Base-by-base conservation (phyloP, 2,888 invertebrate genomes). In the Blastobasis lacticolella region DNA sequence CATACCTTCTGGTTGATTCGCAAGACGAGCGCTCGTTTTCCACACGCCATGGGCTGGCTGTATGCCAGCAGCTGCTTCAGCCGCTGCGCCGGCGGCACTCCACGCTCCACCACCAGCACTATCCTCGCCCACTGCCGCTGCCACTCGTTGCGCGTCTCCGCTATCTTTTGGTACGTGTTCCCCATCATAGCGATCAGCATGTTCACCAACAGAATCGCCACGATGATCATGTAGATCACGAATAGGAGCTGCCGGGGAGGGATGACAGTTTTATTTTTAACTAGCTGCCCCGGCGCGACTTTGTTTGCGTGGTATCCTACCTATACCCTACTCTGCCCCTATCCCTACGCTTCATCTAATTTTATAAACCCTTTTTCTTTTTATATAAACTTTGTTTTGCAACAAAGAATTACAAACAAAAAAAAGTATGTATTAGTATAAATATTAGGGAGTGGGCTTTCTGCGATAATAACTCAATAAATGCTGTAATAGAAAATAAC, bases 161-260 rank as follows among this genome's bases (percentile, higher is more conserved):
- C 97, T 63, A 99, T 98, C 86, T 97, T 96, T 78, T 97, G 97
- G 76, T 99, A 99, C 4, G 99, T 99, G 80, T 98, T 98, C 0
- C 98, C 99, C 99, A 99, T 99, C 98, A 99, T 99, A 58, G 98
- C 98, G 70, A 99, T 99, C 81, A 99, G 90, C 97, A 99, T 97
- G 90, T 99, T 99, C 49, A 99, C 96, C 53, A 99, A 89, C 40
- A 99, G 88, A 54, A 99, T 94, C 0, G 97, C 97, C 23, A 98
- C 99, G 74, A 98, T 95, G 52, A 95, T 95, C 97, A 99, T 99
- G 84, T 97, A 99, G 41, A 98, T 90, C n/a, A 98, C 94, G 83
- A 99, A 99, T 9, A 98, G 89, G 10, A 95, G 87, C 94, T 94
- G 85, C 6, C 78, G 78, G 49, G 42, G 45, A 59, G 49, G 23